These are phyloP conservation scores for Dione vanillae DNA, from an alignment of 2,888 invertebrate species.

Conservation along the genomic window DNA sequence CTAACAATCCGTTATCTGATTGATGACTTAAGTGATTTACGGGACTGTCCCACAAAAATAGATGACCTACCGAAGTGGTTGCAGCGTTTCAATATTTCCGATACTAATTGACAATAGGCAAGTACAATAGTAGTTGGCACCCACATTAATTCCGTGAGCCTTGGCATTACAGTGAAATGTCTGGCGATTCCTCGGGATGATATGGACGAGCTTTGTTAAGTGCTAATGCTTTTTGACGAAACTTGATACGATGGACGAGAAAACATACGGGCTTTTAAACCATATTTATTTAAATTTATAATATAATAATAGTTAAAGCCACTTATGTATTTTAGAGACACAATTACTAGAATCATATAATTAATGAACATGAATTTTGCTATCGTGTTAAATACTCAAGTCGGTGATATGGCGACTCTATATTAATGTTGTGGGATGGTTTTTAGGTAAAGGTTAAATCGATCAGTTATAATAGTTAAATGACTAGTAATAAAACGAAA, in stretches of 20 bases:
- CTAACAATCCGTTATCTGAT: constrained; percentile 40
- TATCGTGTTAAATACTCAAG: constrained; percentile 25
- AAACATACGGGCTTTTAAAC: constrained; percentile 49
- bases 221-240: constrained; percentile 64
- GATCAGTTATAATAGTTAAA: constrained; percentile 36
- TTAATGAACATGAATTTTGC: constrained; percentile 26
- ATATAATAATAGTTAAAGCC: neutral
- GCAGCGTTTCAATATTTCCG: constrained; percentile 60
- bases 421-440: constrained; percentile 34
- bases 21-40: constrained; percentile 39
- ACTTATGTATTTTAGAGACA: constrained; percentile 1
- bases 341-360: neutral
- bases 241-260: constrained; percentile 60
- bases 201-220: constrained; percentile 66
- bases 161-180: constrained; percentile 73
- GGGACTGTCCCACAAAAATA: constrained; percentile 38
- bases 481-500: constrained; percentile 10
- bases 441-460: constrained; percentile 35
- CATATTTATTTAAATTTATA: too few relatives aligned
- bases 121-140: constrained; percentile 65
- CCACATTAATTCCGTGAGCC: constrained; percentile 68
- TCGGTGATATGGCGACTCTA: constrained; percentile 36
- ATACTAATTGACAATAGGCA: constrained; percentile 68
- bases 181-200: constrained; percentile 74
- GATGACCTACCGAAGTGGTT: constrained; percentile 48